These are phyloP conservation scores for Embidobia sp. DNA, from an alignment of 2,888 invertebrate species.

Conservation along the genomic window DNA sequence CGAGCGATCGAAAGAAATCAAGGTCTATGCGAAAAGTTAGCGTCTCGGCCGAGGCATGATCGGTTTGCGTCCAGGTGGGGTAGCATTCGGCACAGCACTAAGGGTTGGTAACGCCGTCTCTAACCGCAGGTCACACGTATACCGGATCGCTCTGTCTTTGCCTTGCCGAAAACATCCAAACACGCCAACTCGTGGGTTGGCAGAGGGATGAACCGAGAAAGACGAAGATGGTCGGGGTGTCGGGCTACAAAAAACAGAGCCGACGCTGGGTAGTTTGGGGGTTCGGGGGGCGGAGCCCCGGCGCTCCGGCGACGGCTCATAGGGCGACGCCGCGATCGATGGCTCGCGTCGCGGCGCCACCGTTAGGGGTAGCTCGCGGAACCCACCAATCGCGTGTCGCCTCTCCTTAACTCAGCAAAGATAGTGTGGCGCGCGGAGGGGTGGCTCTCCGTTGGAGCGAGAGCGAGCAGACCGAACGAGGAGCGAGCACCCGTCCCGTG, in stretches of 20 bases:
- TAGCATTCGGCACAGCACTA: constrained; percentile 72
- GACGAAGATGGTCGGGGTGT: constrained; percentile 66
- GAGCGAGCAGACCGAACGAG: constrained; percentile 40
- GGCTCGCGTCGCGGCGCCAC: constrained; percentile 71
- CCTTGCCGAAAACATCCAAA: constrained; percentile 50
- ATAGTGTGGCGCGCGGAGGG: too few relatives aligned
- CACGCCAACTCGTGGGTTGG: constrained; percentile 59
- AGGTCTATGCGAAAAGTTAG: constrained; percentile 15
- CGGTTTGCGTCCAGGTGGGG: constrained; percentile 47
- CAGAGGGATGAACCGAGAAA: constrained; percentile 65
- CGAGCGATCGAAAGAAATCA: constrained; percentile 23
- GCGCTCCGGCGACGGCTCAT: constrained; percentile 74
- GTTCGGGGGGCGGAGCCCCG: constrained; percentile 70
- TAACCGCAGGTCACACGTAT: constrained; percentile 73
- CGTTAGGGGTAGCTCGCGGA: constrained; percentile 74
- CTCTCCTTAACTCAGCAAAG: constrained; percentile 76
- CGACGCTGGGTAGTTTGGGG: constrained; percentile 63
- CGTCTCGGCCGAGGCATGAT: constrained; percentile 29
- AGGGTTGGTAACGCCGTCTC: constrained; percentile 74
- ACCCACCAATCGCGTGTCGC: constrained; percentile 74
- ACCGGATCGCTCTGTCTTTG: constrained; percentile 51
- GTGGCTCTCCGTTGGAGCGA: constrained; percentile 40
- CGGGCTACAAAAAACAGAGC: constrained; percentile 41
- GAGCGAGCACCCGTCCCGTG: constrained; percentile 70
- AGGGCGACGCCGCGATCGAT: constrained; percentile 78